phyloP scores from a whole-genome alignment of 2,113 vertebrate genomes.

The Terrapene triunguis region DNA sequence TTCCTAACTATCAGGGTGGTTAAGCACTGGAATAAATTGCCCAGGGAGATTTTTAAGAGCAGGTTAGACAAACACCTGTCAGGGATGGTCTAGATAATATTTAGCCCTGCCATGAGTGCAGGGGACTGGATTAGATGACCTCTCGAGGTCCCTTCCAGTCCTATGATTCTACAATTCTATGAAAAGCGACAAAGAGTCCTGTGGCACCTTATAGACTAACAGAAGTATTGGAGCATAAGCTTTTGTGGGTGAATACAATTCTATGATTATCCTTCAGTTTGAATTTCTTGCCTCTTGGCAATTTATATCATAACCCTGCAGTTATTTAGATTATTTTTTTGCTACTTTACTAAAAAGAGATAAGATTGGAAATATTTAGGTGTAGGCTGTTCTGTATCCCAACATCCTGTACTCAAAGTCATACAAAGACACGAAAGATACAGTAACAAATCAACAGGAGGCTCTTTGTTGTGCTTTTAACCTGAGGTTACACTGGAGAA shows the following conservation, averaged over 20 bases:
- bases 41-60: no score
- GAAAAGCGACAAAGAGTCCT: background rate
- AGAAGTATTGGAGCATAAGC: no score
- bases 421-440: background rate
- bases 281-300: background rate
- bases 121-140: no score
- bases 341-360: background rate
- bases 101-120: no score
- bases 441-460: background rate
- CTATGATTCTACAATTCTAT: no score
- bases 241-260: no score
- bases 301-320: background rate
- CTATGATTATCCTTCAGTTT: background rate
- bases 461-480: background rate
- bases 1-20: no score
- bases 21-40: no score
- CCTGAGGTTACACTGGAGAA: background rate
- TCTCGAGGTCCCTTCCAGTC: no score
- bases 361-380: background rate
- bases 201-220: no score
- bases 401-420: background rate
- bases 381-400: background rate
- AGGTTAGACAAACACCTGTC: no score
- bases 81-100: no score
- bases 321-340: background rate